Evolutionary conservation across 2,797 vertebrate genomes (phyloP).

Genomic region (Falco cherrug): DNA sequence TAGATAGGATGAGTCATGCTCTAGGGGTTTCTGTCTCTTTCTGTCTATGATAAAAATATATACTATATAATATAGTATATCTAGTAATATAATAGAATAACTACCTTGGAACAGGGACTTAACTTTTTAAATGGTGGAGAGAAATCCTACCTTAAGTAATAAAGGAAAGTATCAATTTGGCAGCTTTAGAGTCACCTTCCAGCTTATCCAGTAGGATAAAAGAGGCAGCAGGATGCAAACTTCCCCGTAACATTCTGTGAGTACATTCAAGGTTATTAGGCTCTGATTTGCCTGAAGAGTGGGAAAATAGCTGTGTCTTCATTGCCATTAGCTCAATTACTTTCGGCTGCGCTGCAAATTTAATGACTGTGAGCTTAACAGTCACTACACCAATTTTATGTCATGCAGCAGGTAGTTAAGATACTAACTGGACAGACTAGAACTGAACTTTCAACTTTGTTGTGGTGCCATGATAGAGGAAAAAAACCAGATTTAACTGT

Average conservation of each 20-base stretch:
- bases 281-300: background rate
- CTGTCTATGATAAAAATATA: background rate
- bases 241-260: background rate
- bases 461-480: background rate
- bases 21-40: background rate
- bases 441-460: background rate
- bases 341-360: background rate
- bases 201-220: background rate
- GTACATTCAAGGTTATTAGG: background rate
- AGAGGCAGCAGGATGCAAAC: conserved; percentile 1
- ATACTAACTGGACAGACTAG: background rate
- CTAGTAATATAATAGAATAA: background rate
- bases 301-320: background rate
- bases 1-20: background rate
- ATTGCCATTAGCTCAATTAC: background rate
- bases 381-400: background rate
- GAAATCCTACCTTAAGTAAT: background rate
- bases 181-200: background rate
- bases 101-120: background rate
- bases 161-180: background rate
- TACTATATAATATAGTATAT: too few relatives aligned
- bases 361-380: background rate
- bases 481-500: background rate
- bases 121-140: background rate
- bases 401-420: background rate